Percentiles rank a stretch among this genome's conserved stretches.
Conservation (phyloP, 2,797 vertebrate genomes). For the Sebastes trivittatus region DNA sequence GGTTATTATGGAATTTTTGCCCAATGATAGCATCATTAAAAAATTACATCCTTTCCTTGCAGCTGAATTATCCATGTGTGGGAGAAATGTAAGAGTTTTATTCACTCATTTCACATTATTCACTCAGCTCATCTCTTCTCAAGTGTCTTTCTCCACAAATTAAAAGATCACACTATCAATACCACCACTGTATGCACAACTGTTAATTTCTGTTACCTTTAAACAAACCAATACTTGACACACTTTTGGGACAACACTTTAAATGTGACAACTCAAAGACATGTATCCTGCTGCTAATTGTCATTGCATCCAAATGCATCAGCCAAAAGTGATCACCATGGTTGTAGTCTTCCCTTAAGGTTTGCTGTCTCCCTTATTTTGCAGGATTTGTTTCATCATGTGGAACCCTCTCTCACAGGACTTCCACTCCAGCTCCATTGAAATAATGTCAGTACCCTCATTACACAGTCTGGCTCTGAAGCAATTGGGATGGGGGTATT, state of each 20-base stretch:
- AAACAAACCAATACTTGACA: neutral
- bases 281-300: neutral
- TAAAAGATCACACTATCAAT: neutral
- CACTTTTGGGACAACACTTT: neutral
- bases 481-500: conserved; percentile 12
- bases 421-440: conserved; percentile 1
- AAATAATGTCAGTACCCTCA: conserved; percentile 8
- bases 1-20: too few relatives aligned
- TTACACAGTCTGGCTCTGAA: conserved; percentile 42
- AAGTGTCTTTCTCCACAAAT: too few relatives aligned
- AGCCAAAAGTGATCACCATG: neutral
- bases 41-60: neutral
- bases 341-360: neutral
- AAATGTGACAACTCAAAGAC: neutral
- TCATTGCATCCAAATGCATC: neutral
- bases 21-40: too few relatives aligned
- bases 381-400: conserved; percentile 47
- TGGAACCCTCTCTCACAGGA: conserved; percentile 22
- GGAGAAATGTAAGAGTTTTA: too few relatives aligned
- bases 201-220: neutral
- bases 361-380: conserved; percentile 13
- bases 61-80: neutral
- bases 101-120: too few relatives aligned
- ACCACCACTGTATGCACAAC: neutral
- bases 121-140: too few relatives aligned